Conservation (phyloP, 2,888 invertebrate species). For the Tiliacea aurago region DNA sequence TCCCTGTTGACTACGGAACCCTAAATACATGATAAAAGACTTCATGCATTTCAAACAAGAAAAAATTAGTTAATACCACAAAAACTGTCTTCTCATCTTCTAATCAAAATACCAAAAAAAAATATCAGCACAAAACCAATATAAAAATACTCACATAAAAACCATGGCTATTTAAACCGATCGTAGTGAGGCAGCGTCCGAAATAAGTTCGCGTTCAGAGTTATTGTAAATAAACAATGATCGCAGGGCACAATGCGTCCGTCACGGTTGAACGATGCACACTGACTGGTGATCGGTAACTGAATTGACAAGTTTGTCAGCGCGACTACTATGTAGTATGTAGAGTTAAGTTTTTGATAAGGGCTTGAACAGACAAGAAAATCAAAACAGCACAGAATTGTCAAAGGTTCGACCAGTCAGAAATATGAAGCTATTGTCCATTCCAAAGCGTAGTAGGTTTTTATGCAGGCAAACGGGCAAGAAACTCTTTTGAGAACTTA, state of each 20-base stretch:
- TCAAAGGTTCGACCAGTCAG: no score
- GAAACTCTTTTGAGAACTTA: not conserved
- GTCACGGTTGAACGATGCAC: constrained; percentile 73
- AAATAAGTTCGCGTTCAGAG: constrained; percentile 60
- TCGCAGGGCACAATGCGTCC: constrained; percentile 60
- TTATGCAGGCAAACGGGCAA: not conserved
- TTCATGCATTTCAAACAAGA: not conserved
- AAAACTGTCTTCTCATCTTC: no score
- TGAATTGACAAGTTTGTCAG: constrained; percentile 26
- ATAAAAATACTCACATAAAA: constrained; percentile 78
- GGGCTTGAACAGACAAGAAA: not conserved
- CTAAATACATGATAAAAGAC: not conserved
- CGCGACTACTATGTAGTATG: not conserved
- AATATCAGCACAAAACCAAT: not conserved
- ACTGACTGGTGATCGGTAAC: constrained; percentile 68
- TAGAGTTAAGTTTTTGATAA: constrained; percentile 7
- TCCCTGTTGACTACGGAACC: no score
- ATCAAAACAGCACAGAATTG: not conserved
- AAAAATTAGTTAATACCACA: not conserved
- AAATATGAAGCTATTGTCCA: not conserved
- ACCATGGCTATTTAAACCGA: constrained; percentile 76
- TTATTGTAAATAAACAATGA: constrained; percentile 66
- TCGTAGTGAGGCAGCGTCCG: constrained; percentile 66
- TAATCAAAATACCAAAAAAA: not conserved
- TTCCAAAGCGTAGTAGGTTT: no score